Percentiles rank a stretch among this genome's conserved stretches.
phyloP scores from a whole-genome alignment of 2,113 vertebrate genomes.

The Carassius gibelio region DNA sequence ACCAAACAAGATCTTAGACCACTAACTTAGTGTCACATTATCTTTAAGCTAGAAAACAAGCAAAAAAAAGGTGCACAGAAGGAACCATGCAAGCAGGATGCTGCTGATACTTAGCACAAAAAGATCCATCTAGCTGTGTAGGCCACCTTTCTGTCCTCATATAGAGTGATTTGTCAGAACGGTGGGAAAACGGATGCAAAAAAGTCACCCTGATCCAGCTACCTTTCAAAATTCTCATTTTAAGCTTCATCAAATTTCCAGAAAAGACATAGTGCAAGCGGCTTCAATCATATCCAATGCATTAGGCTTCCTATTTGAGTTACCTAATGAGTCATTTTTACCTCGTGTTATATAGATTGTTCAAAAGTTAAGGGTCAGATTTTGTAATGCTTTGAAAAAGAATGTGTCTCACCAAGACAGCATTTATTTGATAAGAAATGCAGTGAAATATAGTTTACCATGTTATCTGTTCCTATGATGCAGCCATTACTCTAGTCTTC shows the following conservation, averaged over 20 bases:
- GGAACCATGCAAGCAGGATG: neutral
- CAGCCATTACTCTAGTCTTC: no score
- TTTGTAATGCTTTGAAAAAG: no score
- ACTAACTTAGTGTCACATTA: conserved; percentile 40
- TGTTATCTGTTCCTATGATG: no score
- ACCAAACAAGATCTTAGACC: conserved; percentile 48
- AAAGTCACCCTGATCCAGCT: neutral
- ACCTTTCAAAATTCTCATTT: neutral
- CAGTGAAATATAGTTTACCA: no score
- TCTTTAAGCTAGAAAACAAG: conserved; percentile 12
- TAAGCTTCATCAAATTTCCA: neutral
- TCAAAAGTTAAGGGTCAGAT: no score
- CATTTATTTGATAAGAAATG: no score
- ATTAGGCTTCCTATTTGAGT: no score
- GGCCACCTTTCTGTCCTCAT: neutral
- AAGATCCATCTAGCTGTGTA: neutral
- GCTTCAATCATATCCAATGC: no score
- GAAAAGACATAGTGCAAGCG: neutral
- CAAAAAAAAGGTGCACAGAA: neutral
- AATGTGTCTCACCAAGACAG: no score
- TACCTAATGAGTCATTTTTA: no score
- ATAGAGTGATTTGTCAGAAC: neutral
- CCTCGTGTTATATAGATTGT: no score
- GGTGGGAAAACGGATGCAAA: neutral
- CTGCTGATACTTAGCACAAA: neutral